Base-by-base conservation (phyloP, 2,797 vertebrate species). In the Tragelaphus oryx region DNA sequence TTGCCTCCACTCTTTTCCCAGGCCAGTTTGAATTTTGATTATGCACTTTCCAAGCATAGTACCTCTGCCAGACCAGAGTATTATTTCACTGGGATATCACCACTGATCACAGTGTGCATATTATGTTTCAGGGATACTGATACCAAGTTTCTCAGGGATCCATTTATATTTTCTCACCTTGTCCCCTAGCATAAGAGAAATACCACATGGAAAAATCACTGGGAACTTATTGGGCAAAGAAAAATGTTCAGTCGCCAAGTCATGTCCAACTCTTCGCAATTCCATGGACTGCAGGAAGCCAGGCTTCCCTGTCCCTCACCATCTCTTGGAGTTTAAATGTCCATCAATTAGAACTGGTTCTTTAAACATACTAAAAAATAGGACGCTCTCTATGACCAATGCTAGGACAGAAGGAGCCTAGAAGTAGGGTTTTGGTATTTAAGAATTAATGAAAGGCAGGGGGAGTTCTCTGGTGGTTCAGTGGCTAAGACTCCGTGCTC, bases 11-110 rank as follows among this genome's bases (percentile, higher is more conserved):
- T 96, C 74, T 97, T 97, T 78, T 96, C 93, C 95, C 88, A 94
- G 93, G 87, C 97, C 97, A 87, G 96, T 98, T 93, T 96, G 97
- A 97, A 97, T 97, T 97, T 98, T 98, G 97, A 96, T 97, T 97
- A 97, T 97, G 59, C 97, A 96, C 94, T 96, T 96, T 98, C 97
- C 79, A 52, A 97, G 94, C 83, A 55, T 57, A 89, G 71, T 52
- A 13, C 92, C 90, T 89, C 88, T 95, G 94, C 97, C 97, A 97
- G 95, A 28, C 89, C 93, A 59, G 96, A 97, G 96, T 95, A 91
- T 55, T 89, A 30, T 94, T 97, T 96, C 94, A 91, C 94, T 94
- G 30, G 82, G 90, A 96, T 90, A 89, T 96, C 92, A 97, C 96
- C 55, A 2, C 80, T 87, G 92, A 97, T 97, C 95, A 97, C 96